Evolutionary conservation across 92 coral and sea anemone species (phyloP), one percentile per base, ranked within the genome.

Genomic region (Epizoanthus stellaris): DNA sequence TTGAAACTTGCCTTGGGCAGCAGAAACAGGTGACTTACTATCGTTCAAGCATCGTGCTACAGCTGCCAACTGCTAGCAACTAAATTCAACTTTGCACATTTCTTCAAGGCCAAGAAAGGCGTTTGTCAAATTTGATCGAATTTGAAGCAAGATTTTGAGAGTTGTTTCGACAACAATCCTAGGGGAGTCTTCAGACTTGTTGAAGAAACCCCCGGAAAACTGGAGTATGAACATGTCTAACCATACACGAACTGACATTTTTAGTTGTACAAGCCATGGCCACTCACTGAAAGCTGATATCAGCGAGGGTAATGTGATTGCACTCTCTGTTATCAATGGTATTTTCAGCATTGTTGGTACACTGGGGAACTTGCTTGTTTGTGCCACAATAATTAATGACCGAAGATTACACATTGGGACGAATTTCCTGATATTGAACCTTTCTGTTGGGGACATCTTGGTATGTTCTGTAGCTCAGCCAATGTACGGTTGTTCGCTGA

Each of bases 361-460:
- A 5, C 23, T 79, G 15, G 83, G 83, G 54, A 79, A 79, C 61
- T 19, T 79, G 7, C 43, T 79, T 13, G 83, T 79, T 21, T 79
- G 83, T 61, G 70, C 70, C 3, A 79, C 83, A 16, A 79, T 79
- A 17, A 63, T 79, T 12, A 79, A 79, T 15, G 65, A 79, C 17
- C 83, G 71, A 45, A 42, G 61, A 38, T 58, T 79, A 30, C 83
- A 79, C 4, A 43, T 63, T n/a, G 83, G 83, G 17, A 79, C 83
- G 47, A 79, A 79, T 45, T 79, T n/a, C 30, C 49, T 79, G 58
- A 62, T 79, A 42, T 38, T 79, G 23, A 79, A 79, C 39, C 83
- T 79, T 11, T 43, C 83, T 59, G 16, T 79, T 38, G 83, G 83
- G 16, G 83, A 79, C 67, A 12, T 79, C 13, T 40, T 79, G 38